Evolutionary conservation across 2,888 invertebrate species (phyloP), one percentile per base, ranked within the genome.

Genomic region (Embidobia sp.): DNA sequence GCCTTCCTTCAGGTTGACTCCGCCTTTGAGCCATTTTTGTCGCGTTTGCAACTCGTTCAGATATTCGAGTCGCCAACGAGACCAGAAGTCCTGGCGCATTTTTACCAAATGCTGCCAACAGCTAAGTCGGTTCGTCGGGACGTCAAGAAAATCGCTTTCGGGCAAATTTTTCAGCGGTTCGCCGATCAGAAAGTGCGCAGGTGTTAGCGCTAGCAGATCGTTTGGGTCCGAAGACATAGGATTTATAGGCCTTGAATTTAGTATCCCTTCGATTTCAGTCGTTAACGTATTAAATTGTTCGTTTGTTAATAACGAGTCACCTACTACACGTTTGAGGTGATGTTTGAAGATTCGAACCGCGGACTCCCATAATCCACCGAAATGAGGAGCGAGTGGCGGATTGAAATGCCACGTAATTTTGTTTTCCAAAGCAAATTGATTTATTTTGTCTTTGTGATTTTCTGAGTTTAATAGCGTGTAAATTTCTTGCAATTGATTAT

Each of bases 11-110:
- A 77, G 8, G 3, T 35, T 35, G n/a, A 10, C 4, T 6, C 16
- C 46, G 16, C 40, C 22, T 6, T 10, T 46, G n/a, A 26, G 15
- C 78, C 59, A 69, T 55, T 76, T 78, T 1, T 18, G 6, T 2
- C 76, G 63, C 0, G 7, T 11, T 33, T 78, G 59, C 1, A 78
- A 13, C n/a, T 78, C 61, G 22, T 51, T 63, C 6, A 77, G 18
- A 53, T 64, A 77, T 29, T 59, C 66, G 11, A 31, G 49, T 11
- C 59, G 37, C 69, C 69, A 75, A 0, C 69, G 46, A 2, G 46
- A 3, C 73, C 75, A 79, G n/a, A 74, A 79, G 22, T 76, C 70
- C 19, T 75, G 64, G 19, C 61, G 51, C 3, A 78, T 18, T 31
- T 74, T 75, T 1, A 16, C 16, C 1, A 74, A 27, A 10, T 74